Evolutionary conservation across 2,888 invertebrate genomes (phyloP).

Genomic region (Andrena flavipes): DNA sequence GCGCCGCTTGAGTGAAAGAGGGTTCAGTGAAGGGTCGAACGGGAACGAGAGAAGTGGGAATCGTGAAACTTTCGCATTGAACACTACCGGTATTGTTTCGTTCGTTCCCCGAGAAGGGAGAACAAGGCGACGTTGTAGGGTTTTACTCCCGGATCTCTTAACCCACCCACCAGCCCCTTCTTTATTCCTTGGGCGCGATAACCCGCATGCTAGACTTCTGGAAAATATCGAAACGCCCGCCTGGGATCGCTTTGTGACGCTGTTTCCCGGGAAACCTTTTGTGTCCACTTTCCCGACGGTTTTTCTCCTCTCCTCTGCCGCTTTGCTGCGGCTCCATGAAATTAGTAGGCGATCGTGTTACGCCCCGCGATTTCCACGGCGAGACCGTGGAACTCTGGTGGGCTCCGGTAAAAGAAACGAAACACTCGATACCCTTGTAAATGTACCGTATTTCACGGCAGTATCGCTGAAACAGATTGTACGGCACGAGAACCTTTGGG

Average conservation of each 20-base stretch:
- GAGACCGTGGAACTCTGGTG: not conserved
- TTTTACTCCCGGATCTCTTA: constrained; percentile 65
- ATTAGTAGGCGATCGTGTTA: not conserved
- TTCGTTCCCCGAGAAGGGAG: constrained; percentile 59
- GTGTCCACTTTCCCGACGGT: not conserved
- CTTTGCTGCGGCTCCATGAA: not conserved
- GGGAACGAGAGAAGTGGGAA: constrained; percentile 53
- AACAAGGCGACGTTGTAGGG: constrained; percentile 74
- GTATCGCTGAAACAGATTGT: no score
- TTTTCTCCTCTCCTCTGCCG: not conserved
- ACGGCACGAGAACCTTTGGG: no score
- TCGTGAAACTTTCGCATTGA: constrained; percentile 74
- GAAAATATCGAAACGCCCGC: constrained; percentile 57
- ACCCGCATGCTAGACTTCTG: constrained; percentile 45
- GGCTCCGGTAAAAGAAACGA: not conserved
- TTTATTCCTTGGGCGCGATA: constrained; percentile 55
- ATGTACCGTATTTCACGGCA: not conserved
- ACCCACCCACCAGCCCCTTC: not conserved
- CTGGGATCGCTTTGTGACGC: not conserved
- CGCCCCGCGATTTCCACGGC: not conserved
- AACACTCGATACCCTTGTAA: not conserved
- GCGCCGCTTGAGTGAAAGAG: constrained; percentile 73
- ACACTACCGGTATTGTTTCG: constrained; percentile 77
- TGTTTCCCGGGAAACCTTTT: constrained; percentile 8
- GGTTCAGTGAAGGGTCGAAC: constrained; percentile 66